Evolutionary conservation across 2,888 invertebrate genomes (phyloP).

Genomic region (Petrophora chlorosata): DNA sequence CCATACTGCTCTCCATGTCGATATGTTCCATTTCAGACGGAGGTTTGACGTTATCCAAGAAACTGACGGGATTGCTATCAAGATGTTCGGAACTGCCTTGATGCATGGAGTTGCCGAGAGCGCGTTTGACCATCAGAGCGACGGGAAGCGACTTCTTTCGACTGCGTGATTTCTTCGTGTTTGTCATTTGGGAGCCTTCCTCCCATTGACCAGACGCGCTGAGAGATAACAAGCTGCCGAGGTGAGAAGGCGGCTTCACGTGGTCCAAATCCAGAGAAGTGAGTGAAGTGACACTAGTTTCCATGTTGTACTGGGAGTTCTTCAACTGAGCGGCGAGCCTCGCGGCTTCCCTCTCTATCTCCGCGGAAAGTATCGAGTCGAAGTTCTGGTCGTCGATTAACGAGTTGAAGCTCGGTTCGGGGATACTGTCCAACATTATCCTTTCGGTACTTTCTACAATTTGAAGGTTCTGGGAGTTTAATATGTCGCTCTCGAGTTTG

Average conservation of each 20-base stretch:
- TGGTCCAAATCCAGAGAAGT: constrained; percentile 88
- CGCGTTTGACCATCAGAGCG: constrained; percentile 88
- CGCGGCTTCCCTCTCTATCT: constrained; percentile 90
- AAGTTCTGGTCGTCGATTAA: constrained; percentile 76
- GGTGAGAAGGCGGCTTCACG: constrained; percentile 89
- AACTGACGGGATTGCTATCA: constrained; percentile 84
- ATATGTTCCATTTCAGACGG: constrained; percentile 91
- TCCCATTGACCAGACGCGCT: constrained; percentile 81
- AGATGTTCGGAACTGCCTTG: constrained; percentile 86
- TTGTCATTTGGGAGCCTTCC: constrained; percentile 57
- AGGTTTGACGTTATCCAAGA: constrained; percentile 92
- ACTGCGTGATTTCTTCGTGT: constrained; percentile 68
- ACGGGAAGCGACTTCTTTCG: constrained; percentile 89
- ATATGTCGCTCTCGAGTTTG: constrained; percentile 56
- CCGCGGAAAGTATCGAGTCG: constrained; percentile 87
- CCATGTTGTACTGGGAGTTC: constrained; percentile 67
- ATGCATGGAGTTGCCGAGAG: constrained; percentile 83
- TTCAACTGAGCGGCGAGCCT: constrained; percentile 81
- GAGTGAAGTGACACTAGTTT: constrained; percentile 84
- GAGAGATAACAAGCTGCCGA: constrained; percentile 86
- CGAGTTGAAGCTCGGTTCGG: constrained; percentile 67
- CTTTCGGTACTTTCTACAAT: constrained; percentile 44
- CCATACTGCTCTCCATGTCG: constrained; percentile 92
- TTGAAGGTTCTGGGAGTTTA: constrained; percentile 18
- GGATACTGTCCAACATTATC: constrained; percentile 53